A percentile compares a stretch with the other conserved stretches of the same genome.
Conservation (phyloP, 2,113 vertebrate genomes). For the Salvelinus alpinus region DNA sequence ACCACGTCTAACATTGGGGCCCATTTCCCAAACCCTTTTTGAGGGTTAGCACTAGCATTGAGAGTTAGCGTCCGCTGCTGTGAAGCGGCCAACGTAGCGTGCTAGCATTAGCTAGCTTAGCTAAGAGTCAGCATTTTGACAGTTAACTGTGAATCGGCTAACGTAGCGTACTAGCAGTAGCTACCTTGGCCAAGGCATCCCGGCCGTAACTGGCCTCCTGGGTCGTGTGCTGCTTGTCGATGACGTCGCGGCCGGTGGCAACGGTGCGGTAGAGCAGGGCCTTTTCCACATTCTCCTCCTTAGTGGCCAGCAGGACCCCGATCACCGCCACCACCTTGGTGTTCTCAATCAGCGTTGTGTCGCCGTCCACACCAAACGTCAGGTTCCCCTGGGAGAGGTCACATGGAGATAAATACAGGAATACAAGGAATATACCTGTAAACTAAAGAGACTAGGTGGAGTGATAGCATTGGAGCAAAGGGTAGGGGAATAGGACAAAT, state of each 20-base stretch:
- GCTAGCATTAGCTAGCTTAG: too few species aligned
- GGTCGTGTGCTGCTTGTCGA: conserved; percentile 93
- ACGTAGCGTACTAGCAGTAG: not conserved
- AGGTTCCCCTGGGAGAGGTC: conserved; percentile 83
- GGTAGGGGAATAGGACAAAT: too few species aligned
- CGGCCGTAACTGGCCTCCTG: conserved; percentile 93
- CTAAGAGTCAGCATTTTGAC: too few species aligned
- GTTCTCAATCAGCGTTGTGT: conserved; percentile 87
- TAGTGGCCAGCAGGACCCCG: conserved; percentile 84
- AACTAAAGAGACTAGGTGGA: too few species aligned
- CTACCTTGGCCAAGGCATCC: conserved; percentile 93
- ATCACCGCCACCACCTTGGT: conserved; percentile 81
- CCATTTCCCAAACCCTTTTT: too few species aligned
- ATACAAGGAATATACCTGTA: too few species aligned
- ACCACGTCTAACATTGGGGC: too few species aligned
- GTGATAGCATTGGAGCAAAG: too few species aligned
- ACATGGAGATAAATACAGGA: not conserved
- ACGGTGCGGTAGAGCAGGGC: conserved; percentile 92
- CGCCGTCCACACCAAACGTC: conserved; percentile 87
- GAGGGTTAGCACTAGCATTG: too few species aligned
- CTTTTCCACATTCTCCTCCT: conserved; percentile 88
- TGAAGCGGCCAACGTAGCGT: too few species aligned
- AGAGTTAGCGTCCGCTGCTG: too few species aligned
- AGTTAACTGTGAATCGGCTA: not conserved
- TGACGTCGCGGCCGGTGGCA: conserved; percentile 90